Base-by-base conservation (phyloP, 2,888 invertebrate genomes). In the Andrena hattorfiana region DNA sequence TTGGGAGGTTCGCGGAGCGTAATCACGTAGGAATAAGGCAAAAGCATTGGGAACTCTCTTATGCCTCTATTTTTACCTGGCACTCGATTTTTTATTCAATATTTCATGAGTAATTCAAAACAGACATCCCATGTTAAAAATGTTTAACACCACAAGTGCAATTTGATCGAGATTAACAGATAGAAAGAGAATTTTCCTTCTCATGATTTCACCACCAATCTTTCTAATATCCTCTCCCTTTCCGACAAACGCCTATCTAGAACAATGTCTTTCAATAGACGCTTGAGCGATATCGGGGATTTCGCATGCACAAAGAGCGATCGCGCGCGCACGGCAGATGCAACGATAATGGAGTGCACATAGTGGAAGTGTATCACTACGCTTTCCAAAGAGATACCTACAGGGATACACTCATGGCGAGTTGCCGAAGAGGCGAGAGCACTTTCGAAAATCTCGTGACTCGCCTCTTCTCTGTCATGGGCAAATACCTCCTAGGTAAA, bases 381-480 rank as follows among this genome's bases (percentile, higher is more conserved):
- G 51, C 66, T 77, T 74, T 71, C 77, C 73, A 77, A 71, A 60
- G 42, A 68, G 69, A 10, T 10, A 71, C 54, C 28, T 26, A 48
- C 23, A 64, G 48, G 48, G 35, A 83, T 67, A 69, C 70, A 75
- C 49, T 69, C 42, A 30, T 10, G 69, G 67, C 60, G 74, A 56
- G 64, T 63, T 54, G 72, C 70, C 72, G 69, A 77, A 82, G 83
- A 83, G 82, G 64, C 80, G 77, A 76, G 85, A 84, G 81, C 81
- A 88, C 88, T 89, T 89, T 88, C 89, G 79, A 87, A 89, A 88
- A 89, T 89, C 87, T 87, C 87, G 84, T 87, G 87, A 89, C 85
- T 86, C 77, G 83, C 68, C 86, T 88, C 81, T 83, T 87, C 76
- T 54, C 82, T 75, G 81, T 85, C 78, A 74, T 56, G 82, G 23